These are phyloP conservation scores for Chloebia gouldiae DNA, from an alignment of 2,113 vertebrate species.

Conservation along the genomic window DNA sequence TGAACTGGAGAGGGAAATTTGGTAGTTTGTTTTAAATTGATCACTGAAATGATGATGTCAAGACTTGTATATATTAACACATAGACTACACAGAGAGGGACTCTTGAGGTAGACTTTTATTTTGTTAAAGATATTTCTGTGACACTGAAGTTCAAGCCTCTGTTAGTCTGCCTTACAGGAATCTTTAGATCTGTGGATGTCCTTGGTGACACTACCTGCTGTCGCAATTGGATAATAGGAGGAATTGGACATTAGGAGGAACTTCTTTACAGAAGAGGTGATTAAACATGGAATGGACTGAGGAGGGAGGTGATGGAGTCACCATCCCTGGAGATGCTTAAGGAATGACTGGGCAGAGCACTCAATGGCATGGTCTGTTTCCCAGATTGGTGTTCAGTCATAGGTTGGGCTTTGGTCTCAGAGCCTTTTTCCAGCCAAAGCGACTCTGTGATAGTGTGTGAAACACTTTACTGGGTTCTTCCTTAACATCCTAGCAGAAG, in stretches of 20 bases:
- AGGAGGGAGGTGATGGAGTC: not conserved
- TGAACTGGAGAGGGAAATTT: not conserved
- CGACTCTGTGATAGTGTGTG: not conserved
- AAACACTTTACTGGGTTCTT: not conserved
- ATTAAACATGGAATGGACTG: not conserved
- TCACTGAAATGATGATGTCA: not conserved
- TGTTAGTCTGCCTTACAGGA: not conserved
- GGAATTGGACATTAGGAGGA: not conserved
- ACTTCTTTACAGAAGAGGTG: not conserved
- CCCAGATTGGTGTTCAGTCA: not conserved
- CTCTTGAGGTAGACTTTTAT: not conserved
- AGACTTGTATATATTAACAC: not conserved
- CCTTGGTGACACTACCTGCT: not conserved
- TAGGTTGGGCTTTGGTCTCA: not conserved
- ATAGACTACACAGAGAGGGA: not conserved
- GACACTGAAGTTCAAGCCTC: not conserved
- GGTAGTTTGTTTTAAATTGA: not conserved
- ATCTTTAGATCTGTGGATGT: not conserved
- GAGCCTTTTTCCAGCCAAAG: not conserved
- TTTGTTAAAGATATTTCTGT: not conserved
- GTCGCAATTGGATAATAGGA: not conserved
- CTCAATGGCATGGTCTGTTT: not conserved
- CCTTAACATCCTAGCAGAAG: not conserved
- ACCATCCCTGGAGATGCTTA: not conserved
- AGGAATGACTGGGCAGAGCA: not conserved